Evolutionary conservation across 2,888 invertebrate genomes (phyloP), one percentile per base, ranked within the genome.

Genomic region (Notodonta dromedarius): DNA sequence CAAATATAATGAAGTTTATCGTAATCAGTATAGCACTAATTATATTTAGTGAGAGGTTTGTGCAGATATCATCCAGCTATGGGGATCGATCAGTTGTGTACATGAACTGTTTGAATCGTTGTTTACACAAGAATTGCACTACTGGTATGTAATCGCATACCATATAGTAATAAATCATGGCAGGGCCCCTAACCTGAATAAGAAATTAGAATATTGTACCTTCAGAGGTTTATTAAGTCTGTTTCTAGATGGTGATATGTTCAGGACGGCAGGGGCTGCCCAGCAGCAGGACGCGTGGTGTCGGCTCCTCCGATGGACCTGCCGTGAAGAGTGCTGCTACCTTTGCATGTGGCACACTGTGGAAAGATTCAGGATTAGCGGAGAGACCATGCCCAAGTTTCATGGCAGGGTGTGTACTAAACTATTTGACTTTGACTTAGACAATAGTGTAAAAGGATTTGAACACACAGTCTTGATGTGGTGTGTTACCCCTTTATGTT

Each of bases 271-370:
- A 48, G 67, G 80, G 11, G 69, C 69, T 1, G 70, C 69, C 1
- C 58, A 76, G 11, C 58, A 77, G 4, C 85, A 87, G 58, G 85
- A 87, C 16, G 54, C 73, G 2, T 88, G 84, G 81, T 84, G 81
- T 53, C 69, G 69, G 66, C 65, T 95, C 53, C 86, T 96, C 13
- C 85, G 89, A 35, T 99, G 99, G 99, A 94, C 94, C 60, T 99
- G 99, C 85, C 89, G 89, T 7, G 98, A 98, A 78, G 98, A 99
- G 80, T 99, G 99, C 82, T 94, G 95, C 69, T 98, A 99, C 83
- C 90, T 94, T 11, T 99, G 99, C 84, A 99, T 98, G 98, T 99
- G 99, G 99, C 93, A 94, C 61, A 98, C 98, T 0, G 97, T 98
- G 0, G 93, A 95, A n/a, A 95, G 94, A 39, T 98, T 97, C 83